Evolutionary conservation across 1,140 invertebrate genomes (phyloP), one percentile per base, ranked within the genome.

Genomic region (Xylocopa sonorina): DNA sequence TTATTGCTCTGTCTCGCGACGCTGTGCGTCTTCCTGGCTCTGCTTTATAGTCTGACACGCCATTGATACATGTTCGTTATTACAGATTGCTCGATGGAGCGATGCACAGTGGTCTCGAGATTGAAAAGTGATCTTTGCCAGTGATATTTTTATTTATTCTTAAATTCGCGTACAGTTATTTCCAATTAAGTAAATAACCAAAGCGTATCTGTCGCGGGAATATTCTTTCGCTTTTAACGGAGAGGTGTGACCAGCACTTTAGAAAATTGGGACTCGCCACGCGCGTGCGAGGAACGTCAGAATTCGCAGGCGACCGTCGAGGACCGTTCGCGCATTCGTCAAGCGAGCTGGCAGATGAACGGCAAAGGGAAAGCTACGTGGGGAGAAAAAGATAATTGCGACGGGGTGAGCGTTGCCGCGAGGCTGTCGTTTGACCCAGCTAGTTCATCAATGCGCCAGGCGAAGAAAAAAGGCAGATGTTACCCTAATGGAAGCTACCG

Each of bases 301-400:
- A 64, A 29, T 66, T 66, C 41, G 64, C 3, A 16, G 60, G 38
- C 24, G 53, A 64, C 38, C 43, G 62, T 27, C 71, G 41, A 43
- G 14, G 62, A 38, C 24, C 64, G 48, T 81, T 81, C 77, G 73
- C 63, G 57, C n/a, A 51, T 34, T 48, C 74, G 43, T 77, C 73
- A 67, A 46, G 38, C 55, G 74, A 51, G 16, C 74, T 81, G 64
- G 16, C 74, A 69, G 79, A 81, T 46, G 55, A 58, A 64, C 76
- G 46, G 43, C 63, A 78, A 57, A 76, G 79, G 80, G 79, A 75
- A 48, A 63, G 67, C 58, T 66, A 38, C 34, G 66, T 63, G 32
- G 71, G 71, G 50, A 55, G 66, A 7, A 69, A n/a, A 77, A 77
- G 74, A 77, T 69, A 77, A 75, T 63, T 78, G 67, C 55, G 55